Evolutionary conservation across 2,888 invertebrate species (phyloP), one percentile per base, ranked within the genome.

Genomic region (Drosophila rubida): DNA sequence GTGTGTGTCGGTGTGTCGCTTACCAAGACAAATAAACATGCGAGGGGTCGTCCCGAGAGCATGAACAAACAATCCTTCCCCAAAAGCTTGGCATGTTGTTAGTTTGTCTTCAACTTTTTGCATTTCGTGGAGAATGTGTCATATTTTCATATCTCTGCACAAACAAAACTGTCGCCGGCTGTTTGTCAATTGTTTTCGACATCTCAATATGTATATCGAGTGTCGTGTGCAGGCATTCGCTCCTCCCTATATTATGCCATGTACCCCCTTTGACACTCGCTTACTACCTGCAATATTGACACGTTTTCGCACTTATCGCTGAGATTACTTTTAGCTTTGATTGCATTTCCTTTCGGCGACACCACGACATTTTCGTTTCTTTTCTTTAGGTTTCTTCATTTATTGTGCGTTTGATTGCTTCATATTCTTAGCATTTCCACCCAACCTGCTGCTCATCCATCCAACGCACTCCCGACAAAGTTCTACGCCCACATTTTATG

Each of bases 301-400:
- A 86, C 86, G 86, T 86, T 86, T 89, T 78, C 70, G 78, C 86
- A 86, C 89, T 86, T 86, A 89, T 82, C 76, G 76, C 83, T 55
- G 86, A 87, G 86, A 86, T 86, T 86, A 89, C 86, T 80, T 88
- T 88, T 65, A 35, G 75, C 81, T 72, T 88, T 87, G 89, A 88
- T 84, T 84, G 84, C 84, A 82, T 74, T 76, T 75, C 58, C 65
- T 62, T 71, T 35, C 54, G 42, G 46, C 42, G 39, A 59, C 59
- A 45, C 39, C 51, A 32, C 27, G 50, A 44, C 69, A 5, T 32
- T 58, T 64, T 46, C 44, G 46, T 44, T 69, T 61, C 58, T 49
- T 44, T 69, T 61, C 58, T 35, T 68, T 61, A 49, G 59, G 27
- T 22, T 53, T 55, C 71, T 64, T 66, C 84, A 67, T 69, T 86